Percentiles rank a stretch among this genome's conserved stretches.
Conservation (phyloP, 2,888 invertebrate species). For the Aleiodes alternator region DNA sequence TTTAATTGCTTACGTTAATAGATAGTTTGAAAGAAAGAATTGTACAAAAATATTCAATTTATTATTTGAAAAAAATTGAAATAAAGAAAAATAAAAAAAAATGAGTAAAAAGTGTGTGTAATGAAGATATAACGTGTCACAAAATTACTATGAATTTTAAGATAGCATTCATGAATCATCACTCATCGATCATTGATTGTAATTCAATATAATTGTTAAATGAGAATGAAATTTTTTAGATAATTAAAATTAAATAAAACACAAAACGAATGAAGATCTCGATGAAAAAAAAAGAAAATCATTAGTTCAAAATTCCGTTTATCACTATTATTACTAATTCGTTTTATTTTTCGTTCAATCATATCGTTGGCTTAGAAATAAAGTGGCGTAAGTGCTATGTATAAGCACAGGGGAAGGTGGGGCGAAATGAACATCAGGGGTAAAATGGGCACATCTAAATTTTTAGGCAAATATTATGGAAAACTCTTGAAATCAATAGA, state of each 20-base stretch:
- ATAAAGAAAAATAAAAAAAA: conserved; percentile 27
- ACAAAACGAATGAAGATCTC: not conserved
- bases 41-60: conserved; percentile 42
- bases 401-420: no score
- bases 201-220: conserved; percentile 23
- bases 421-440: no score
- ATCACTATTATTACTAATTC: conserved; percentile 23
- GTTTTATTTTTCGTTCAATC: conserved; percentile 46
- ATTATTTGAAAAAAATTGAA: conserved; percentile 35
- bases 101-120: not conserved
- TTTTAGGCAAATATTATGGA: no score
- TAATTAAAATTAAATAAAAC: conserved; percentile 28
- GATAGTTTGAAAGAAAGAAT: conserved; percentile 28
- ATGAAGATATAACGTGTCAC: conserved; percentile 43
- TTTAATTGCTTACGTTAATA: conserved; percentile 35
- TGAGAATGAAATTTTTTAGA: conserved; percentile 3
- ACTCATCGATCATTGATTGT: conserved; percentile 31
- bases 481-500: no score
- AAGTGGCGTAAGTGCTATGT: no score
- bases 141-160: conserved; percentile 41
- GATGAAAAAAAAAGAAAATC: not conserved
- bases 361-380: not conserved
- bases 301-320: conserved; percentile 6
- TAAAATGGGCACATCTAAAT: no score
- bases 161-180: not conserved